These are phyloP conservation scores for Arge pagana DNA, from an alignment of 2,888 invertebrate genomes.

Conservation along the genomic window DNA sequence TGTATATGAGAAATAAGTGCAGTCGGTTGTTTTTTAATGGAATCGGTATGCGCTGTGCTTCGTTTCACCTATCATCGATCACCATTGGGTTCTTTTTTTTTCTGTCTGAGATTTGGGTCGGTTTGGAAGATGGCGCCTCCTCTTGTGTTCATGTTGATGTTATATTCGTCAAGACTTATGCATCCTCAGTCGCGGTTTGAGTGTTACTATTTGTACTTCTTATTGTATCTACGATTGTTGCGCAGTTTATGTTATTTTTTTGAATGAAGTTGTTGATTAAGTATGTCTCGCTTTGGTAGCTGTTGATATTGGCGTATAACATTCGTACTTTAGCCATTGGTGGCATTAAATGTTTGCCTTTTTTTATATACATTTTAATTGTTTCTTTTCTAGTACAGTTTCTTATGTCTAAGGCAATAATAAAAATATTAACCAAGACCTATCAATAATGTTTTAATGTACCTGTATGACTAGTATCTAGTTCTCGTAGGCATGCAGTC, in stretches of 20 bases:
- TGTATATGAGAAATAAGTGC: conserved; percentile 8
- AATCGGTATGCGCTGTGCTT: conserved; percentile 3
- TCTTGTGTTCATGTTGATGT: conserved; percentile 1
- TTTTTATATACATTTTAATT: background rate
- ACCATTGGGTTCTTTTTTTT: conserved; percentile 9
- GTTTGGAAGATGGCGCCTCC: conserved; percentile 7
- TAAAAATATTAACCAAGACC: too few relatives aligned
- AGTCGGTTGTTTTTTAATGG: conserved; percentile 8
- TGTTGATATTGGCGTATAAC: conserved; percentile 10
- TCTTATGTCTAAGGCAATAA: too few relatives aligned
- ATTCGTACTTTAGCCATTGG: background rate
- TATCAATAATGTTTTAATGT: too few relatives aligned
- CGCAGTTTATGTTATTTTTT: conserved; percentile 7
- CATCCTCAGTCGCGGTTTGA: conserved; percentile 7
- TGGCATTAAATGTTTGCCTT: background rate
- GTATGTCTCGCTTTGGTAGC: conserved; percentile 3
- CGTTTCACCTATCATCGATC: conserved; percentile 7
- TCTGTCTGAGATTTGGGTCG: background rate
- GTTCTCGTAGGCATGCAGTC: too few relatives aligned
- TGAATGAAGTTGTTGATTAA: conserved; percentile 9
- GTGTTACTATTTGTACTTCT: background rate
- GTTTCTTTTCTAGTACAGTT: conserved; percentile 4
- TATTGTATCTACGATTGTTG: conserved; percentile 12
- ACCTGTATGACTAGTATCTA: too few relatives aligned
- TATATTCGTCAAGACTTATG: background rate